Percentiles rank a stretch among this genome's conserved stretches.
Evolutionary conservation across 2,113 vertebrate genomes (phyloP).

Genomic region (Silurus glanis): DNA sequence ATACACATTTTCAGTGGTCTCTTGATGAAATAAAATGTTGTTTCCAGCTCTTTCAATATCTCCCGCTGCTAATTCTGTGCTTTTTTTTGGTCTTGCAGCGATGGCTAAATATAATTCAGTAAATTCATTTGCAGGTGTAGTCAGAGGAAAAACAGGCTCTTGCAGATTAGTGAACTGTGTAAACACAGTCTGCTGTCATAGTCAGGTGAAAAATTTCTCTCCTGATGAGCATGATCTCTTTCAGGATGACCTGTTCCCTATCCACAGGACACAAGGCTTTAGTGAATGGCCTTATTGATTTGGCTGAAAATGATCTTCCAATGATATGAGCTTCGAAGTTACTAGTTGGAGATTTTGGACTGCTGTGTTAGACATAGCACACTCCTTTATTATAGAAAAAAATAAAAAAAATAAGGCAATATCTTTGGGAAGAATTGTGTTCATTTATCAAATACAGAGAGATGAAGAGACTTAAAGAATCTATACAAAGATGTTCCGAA

Average conservation of each 20-base stretch:
- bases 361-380: neutral
- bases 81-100: too few relatives aligned
- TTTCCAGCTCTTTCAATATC: too few relatives aligned
- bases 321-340: neutral
- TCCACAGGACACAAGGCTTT: neutral
- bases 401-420: neutral
- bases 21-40: too few relatives aligned
- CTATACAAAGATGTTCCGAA: neutral
- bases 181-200: neutral
- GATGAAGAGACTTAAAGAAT: neutral
- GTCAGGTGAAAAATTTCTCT: neutral
- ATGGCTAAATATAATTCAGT: too few relatives aligned
- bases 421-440: neutral
- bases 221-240: neutral
- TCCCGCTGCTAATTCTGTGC: too few relatives aligned
- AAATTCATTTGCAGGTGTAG: too few relatives aligned
- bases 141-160: too few relatives aligned
- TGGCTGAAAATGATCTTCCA: neutral
- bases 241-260: neutral
- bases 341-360: neutral
- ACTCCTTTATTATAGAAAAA: neutral
- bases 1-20: neutral
- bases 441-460: neutral
- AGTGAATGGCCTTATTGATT: neutral
- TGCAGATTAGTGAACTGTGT: neutral